Evolutionary conservation across 1,140 invertebrate genomes (phyloP).

Genomic region (Adelges cooleyi): DNA sequence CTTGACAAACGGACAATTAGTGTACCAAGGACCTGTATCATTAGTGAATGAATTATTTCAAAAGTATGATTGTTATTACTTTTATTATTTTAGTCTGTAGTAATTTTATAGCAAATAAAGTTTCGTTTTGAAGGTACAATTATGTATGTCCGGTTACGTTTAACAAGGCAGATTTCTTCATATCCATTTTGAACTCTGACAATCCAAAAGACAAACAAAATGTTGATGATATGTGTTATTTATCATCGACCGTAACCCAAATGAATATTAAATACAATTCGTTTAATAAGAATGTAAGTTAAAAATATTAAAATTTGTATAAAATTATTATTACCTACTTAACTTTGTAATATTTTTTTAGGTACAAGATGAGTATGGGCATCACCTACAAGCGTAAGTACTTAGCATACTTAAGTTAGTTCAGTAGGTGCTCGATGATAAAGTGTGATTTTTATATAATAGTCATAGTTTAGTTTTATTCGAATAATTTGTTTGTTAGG

Average conservation of each 20-base stretch:
- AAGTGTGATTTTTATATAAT: no score
- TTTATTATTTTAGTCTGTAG: background rate
- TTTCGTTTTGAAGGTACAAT: background rate
- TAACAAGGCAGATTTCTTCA: constrained; percentile 6
- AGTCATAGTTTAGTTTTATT: background rate
- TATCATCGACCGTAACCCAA: background rate
- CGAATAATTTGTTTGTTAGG: background rate
- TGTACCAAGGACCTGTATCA: constrained; percentile 55
- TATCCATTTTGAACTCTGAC: constrained; percentile 17
- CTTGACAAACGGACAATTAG: constrained; percentile 62
- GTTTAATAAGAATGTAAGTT: constrained; percentile 14
- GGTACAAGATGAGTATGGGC: constrained; percentile 12
- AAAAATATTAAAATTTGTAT: background rate
- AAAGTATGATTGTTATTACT: constrained; percentile 41
- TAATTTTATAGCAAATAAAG: background rate
- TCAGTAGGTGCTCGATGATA: no score
- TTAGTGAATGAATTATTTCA: constrained; percentile 50
- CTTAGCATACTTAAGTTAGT: no score
- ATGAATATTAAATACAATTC: constrained; percentile 12
- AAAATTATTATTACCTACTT: no score
- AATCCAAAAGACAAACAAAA: background rate
- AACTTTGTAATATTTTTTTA: constrained; percentile 21
- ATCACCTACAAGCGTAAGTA: constrained; percentile 18
- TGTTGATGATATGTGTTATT: constrained; percentile 1
- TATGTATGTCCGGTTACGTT: background rate